Conservation (phyloP, 2,797 vertebrate species). For the Cuniculus paca region DNA sequence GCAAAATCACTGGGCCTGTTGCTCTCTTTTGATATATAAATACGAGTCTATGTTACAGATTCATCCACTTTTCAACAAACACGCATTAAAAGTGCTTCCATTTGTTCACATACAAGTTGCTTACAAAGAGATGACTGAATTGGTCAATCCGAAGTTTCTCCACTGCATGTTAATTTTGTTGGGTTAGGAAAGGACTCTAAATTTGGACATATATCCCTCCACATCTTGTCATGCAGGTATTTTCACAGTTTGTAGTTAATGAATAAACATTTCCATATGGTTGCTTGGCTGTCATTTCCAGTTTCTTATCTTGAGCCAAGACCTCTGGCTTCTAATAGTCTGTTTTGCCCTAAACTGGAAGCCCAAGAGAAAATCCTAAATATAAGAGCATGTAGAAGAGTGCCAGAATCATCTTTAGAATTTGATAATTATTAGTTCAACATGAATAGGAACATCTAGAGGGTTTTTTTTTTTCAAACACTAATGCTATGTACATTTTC, state of each 20-base stretch:
- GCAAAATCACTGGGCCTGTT: not conserved
- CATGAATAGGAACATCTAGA: not conserved
- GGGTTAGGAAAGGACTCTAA: not conserved
- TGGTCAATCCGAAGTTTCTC: not conserved
- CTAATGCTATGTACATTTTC: not conserved
- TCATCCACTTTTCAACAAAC: not conserved
- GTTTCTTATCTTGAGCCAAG: not conserved
- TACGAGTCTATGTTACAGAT: not conserved
- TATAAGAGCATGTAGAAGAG: not conserved
- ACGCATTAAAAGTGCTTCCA: not conserved
- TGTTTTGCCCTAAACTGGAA: not conserved
- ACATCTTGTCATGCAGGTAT: not conserved
- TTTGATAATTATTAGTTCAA: not conserved
- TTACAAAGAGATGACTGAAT: not conserved
- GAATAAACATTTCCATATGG: not conserved
- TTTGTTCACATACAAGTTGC: not conserved
- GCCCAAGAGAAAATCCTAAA: not conserved
- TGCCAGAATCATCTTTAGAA: not conserved
- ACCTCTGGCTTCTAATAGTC: not conserved
- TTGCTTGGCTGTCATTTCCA: not conserved
- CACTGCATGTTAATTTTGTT: not conserved
- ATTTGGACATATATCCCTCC: not conserved
- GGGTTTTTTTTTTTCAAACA: not conserved
- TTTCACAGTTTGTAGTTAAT: not conserved
- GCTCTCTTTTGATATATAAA: not conserved